Evolutionary conservation across 1,140 invertebrate species (phyloP).

Genomic region (Procambarus virginalis): DNA sequence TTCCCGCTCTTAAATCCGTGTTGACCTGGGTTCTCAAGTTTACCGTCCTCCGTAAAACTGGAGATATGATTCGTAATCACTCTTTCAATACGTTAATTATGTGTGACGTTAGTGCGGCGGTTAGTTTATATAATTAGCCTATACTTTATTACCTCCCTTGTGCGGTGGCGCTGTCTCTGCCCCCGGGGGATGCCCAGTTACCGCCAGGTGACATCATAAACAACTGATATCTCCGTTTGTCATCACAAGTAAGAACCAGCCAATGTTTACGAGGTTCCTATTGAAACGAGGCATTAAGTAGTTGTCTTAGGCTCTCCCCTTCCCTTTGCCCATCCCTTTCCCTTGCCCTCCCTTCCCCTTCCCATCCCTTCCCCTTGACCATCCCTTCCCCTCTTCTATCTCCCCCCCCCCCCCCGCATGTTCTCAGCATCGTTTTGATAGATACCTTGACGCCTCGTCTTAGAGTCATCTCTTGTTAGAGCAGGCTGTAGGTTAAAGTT

Average conservation of each 20-base stretch:
- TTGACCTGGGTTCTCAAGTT: not conserved
- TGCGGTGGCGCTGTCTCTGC: too few species aligned
- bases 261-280: not conserved
- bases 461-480: not conserved
- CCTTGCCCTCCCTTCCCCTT: not conserved
- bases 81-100: too few species aligned
- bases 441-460: not conserved
- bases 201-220: not conserved
- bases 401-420: too few species aligned
- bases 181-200: not conserved
- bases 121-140: too few species aligned
- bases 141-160: too few species aligned
- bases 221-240: not conserved
- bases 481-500: not conserved
- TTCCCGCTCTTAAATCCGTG: too few species aligned
- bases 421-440: too few species aligned
- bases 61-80: too few species aligned
- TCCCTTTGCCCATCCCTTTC: not conserved
- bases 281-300: not conserved
- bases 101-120: too few species aligned
- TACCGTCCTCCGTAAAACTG: not conserved
- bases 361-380: too few species aligned
- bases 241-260: not conserved
- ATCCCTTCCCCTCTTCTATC: too few species aligned
- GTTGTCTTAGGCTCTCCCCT: not conserved